These are phyloP conservation scores for Stercorarius parasiticus DNA, from an alignment of 2,113 vertebrate species.

Conservation along the genomic window DNA sequence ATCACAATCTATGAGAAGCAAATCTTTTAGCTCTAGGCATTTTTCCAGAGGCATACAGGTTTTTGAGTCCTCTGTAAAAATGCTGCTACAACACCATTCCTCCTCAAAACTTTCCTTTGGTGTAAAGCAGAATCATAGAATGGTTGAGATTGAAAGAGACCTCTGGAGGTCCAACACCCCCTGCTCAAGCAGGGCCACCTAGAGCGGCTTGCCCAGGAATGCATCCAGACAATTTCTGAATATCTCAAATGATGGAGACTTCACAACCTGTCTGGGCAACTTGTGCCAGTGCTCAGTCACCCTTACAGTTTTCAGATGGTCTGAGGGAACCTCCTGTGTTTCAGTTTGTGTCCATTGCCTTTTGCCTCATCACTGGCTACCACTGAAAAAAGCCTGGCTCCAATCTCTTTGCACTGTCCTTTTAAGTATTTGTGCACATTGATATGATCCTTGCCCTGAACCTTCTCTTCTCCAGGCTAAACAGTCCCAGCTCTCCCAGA, in stretches of 20 bases:
- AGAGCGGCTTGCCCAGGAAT: background rate
- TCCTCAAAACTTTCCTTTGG: background rate
- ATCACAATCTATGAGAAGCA: background rate
- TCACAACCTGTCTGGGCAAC: background rate
- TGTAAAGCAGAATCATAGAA: background rate
- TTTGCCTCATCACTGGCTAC: background rate
- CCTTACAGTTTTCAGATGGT: background rate
- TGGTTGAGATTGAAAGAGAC: background rate
- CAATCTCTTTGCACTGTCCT: background rate
- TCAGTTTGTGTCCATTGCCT: background rate
- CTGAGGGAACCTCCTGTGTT: background rate
- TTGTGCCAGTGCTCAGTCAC: background rate
- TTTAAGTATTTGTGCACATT: background rate
- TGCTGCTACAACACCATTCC: background rate
- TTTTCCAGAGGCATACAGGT: background rate
- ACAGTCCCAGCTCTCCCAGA: background rate
- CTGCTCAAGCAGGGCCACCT: background rate
- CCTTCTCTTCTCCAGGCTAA: background rate
- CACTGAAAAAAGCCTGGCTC: background rate
- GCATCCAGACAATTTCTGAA: background rate
- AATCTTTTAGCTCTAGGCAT: background rate
- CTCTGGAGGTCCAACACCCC: fast-evolving
- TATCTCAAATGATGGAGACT: background rate
- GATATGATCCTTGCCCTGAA: background rate
- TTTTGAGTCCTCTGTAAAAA: background rate